phyloP scores from a whole-genome alignment of 2,888 invertebrate species.

The Parnassius orleans region DNA sequence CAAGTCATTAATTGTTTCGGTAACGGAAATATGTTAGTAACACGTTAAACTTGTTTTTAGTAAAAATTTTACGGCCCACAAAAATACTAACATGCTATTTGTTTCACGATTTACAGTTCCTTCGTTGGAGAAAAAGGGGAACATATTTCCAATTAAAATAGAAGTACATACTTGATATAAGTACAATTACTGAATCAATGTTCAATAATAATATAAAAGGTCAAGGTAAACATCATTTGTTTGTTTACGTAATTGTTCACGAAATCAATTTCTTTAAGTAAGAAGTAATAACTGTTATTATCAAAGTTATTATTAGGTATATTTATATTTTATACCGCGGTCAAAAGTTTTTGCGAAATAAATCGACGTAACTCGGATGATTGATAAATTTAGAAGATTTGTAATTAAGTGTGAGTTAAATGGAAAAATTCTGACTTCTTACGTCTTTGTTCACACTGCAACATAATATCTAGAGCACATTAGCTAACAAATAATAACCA shows the following conservation, averaged over 20 bases:
- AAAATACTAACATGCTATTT: conserved; percentile 6
- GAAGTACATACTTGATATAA: no score
- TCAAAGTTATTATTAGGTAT: no score
- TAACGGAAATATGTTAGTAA: conserved; percentile 2
- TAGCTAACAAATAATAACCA: no score
- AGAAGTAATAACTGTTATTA: no score
- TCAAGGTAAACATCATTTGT: no score
- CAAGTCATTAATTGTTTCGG: not conserved
- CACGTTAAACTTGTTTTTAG: not conserved
- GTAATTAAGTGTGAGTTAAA: not conserved
- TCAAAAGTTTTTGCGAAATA: not conserved
- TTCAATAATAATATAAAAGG: no score
- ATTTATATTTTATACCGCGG: not conserved
- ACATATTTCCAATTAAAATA: no score
- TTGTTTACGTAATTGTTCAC: no score
- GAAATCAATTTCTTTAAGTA: no score
- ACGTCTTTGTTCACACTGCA: not conserved
- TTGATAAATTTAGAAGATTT: not conserved
- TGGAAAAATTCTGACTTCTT: not conserved
- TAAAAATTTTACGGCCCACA: not conserved
- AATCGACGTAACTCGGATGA: not conserved
- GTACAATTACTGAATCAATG: no score
- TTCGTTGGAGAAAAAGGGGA: not conserved
- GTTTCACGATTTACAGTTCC: conserved; percentile 2
- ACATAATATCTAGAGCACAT: no score